These are phyloP conservation scores for Stenurella melanura DNA, from an alignment of 2,888 invertebrate species.

Conservation along the genomic window DNA sequence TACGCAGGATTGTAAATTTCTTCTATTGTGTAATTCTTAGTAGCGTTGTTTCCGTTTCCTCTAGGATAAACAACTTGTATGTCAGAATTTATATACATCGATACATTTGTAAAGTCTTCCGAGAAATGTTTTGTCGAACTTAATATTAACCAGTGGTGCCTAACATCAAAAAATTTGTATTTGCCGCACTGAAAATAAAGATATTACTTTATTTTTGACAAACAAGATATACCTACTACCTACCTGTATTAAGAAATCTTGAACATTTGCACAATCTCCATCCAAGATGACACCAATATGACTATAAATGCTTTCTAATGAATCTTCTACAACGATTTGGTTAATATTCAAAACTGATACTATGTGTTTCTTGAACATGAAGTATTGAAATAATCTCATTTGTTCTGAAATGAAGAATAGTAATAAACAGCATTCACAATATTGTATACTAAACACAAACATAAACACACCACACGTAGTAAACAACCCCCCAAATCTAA, in stretches of 20 bases:
- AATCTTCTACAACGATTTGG: slow-evolving; percentile 3
- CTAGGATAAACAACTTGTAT: slow-evolving; percentile 55
- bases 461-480: too few relatives aligned
- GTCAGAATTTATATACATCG: slow-evolving; percentile 61
- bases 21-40: slow-evolving; percentile 46
- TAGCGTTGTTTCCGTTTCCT: slow-evolving; percentile 8
- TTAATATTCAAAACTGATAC: slow-evolving; percentile 48
- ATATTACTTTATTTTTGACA: background rate
- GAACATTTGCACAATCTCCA: slow-evolving; percentile 56
- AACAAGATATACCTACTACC: slow-evolving; percentile 27
- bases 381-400: slow-evolving; percentile 28
- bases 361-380: slow-evolving; percentile 37
- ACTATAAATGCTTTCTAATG: slow-evolving; percentile 50
- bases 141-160: slow-evolving; percentile 62
- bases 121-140: slow-evolving; percentile 47
- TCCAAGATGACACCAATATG: slow-evolving; percentile 60
- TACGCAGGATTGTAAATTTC: slow-evolving; percentile 63
- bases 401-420: slow-evolving; percentile 42
- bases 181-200: slow-evolving; percentile 56
- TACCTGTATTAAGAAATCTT: slow-evolving; percentile 56
- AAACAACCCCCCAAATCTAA: too few relatives aligned
- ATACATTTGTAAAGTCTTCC: slow-evolving; percentile 54
- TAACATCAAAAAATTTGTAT: slow-evolving; percentile 56
- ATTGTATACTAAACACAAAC: too few relatives aligned
- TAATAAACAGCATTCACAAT: too few relatives aligned